These are phyloP conservation scores for Falco naumanni DNA, from an alignment of 2,797 vertebrate species.

Conservation along the genomic window DNA sequence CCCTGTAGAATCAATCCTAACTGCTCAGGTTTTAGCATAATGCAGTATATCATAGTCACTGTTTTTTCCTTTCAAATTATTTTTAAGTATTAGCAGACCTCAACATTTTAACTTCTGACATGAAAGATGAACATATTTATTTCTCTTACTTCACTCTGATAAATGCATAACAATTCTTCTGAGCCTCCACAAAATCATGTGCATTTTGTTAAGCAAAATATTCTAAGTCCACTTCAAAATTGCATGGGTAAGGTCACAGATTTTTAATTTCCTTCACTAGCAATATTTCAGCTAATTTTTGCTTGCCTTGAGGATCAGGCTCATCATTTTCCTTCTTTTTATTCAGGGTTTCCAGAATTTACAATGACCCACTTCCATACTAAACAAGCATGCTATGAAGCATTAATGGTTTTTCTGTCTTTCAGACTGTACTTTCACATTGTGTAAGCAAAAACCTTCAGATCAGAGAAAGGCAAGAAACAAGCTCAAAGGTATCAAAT, in stretches of 20 bases:
- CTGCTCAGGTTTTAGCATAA: background rate
- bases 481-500: conserved; percentile 17
- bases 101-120: background rate
- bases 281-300: conserved; percentile 9
- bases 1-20: background rate
- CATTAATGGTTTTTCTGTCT: conserved; percentile 20
- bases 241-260: background rate
- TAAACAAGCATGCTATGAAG: conserved; percentile 23
- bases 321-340: background rate
- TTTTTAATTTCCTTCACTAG: background rate
- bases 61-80: background rate
- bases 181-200: background rate
- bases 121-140: background rate
- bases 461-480: background rate
- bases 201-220: background rate
- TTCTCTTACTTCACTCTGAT: background rate
- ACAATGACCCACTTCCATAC: conserved; percentile 21
- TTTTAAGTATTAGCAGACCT: background rate
- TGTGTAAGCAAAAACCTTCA: background rate
- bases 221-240: background rate
- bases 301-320: conserved; percentile 9
- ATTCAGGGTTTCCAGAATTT: conserved; percentile 35
- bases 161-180: background rate
- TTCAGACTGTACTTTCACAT: background rate
- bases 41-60: background rate